Evolutionary conservation across 2,797 vertebrate genomes (phyloP).

Genomic region (Notolepis coatsorum): DNA sequence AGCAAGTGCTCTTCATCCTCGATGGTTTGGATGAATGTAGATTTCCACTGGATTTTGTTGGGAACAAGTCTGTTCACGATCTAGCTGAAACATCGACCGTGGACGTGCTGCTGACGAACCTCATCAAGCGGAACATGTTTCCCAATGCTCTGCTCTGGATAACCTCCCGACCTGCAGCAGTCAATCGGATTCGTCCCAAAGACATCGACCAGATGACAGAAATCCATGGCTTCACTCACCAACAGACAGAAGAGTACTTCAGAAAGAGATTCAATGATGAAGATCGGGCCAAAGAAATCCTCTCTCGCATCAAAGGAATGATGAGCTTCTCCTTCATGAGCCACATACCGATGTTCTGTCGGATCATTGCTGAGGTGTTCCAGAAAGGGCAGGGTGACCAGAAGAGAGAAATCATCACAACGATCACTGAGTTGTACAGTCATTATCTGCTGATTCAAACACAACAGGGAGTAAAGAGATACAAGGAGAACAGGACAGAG

Average conservation of each 20-base stretch:
- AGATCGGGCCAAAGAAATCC: not conserved
- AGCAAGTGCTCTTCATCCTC: no score
- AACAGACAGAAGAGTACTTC: constrained; percentile 9
- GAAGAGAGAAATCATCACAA: no score
- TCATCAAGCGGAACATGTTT: not conserved
- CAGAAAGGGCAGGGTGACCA: no score
- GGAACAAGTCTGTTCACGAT: no score
- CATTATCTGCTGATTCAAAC: no score
- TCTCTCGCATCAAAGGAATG: constrained; percentile 12
- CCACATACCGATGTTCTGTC: constrained; percentile 8
- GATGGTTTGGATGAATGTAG: no score
- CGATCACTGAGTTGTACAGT: no score
- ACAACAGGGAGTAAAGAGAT: no score
- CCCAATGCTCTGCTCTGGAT: constrained; percentile 1
- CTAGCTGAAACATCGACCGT: no score
- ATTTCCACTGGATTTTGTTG: no score
- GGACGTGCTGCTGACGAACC: constrained; percentile 12
- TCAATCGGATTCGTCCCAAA: constrained; percentile 7
- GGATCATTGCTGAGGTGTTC: constrained; percentile 11
- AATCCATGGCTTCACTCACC: not conserved
- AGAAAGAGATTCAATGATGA: constrained; percentile 11
- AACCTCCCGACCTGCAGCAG: constrained; percentile 10
- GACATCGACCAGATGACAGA: constrained; percentile 6
- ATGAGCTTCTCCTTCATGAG: constrained; percentile 7
- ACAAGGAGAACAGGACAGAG: no score